Evolutionary conservation across 2,113 vertebrate species (phyloP), one percentile per base, ranked within the genome.

Genomic region (Phrynocephalus versicolor): DNA sequence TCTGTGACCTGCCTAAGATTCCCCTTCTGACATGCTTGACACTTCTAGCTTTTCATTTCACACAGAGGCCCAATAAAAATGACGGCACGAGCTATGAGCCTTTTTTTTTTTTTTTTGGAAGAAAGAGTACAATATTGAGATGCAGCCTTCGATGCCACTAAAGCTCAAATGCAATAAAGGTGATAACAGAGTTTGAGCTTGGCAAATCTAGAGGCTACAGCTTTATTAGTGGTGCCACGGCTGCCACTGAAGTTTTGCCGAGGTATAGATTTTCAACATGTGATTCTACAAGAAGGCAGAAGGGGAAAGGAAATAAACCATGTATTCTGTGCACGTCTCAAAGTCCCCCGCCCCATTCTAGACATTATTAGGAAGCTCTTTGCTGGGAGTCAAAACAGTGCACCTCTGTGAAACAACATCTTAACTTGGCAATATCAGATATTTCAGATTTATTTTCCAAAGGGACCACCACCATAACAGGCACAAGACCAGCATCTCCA

Each of bases 1-100:
- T 18, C 13, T 0, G 0, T 67, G 12, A 0, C 0, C 58, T 14
- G 10, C 8, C 57, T 30, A 6, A 15, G 15, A 45, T 55, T 41
- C 89, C 41, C 45, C 9, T 16, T 58, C 37, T 19, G 9, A n/a
- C 10, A 10, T 2, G 2, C 51, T 71, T 13, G 62, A 15, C 23
- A 13, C 1, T 30, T 58, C 41, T 15, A 30, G 25, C 39, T 21
- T 76, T 21, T 37, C 6, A 1, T 1, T 71, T 84, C 16, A 71
- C 1, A 41, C 65, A 41, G 72, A 81, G 60, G n/a, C 8, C 45
- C 55, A 45, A 30, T 55, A 45, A 41, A 75, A 21, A 55, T 64
- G 4, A 30, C 35, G 30, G 30, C 23, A 9, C 67, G 37, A 23
- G 27, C 64, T 67, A 67, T 1, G 0, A 30, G 30, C 5, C n/a